Evolutionary conservation across 1,140 invertebrate genomes (phyloP).

Genomic region (Cydia pomonella): DNA sequence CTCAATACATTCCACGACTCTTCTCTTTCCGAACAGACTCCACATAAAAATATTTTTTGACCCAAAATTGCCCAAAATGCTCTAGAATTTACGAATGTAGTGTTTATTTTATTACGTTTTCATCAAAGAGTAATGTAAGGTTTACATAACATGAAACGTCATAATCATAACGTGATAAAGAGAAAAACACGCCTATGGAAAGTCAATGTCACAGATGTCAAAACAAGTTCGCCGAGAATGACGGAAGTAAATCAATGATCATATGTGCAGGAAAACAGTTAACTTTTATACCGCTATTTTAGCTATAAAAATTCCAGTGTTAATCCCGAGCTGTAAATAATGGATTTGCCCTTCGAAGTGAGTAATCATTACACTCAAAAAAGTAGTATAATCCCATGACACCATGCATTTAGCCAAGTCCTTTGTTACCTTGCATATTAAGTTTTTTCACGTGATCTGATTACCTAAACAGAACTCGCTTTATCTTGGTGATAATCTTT

Average conservation of each 20-base stretch:
- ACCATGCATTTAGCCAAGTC: conserved; percentile 37
- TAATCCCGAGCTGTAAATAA: conserved; percentile 33
- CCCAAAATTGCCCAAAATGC: too few species aligned
- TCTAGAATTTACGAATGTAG: too few species aligned
- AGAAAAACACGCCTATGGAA: conserved; percentile 24
- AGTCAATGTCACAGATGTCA: conserved; percentile 39
- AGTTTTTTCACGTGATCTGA: conserved; percentile 70
- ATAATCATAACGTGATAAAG: background rate
- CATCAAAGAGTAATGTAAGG: too few species aligned
- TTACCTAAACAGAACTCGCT: conserved; percentile 18
- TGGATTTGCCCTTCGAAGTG: conserved; percentile 70
- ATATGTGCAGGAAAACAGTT: conserved; percentile 26
- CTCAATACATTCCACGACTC: too few species aligned
- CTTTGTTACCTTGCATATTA: conserved; percentile 60
- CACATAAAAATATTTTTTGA: too few species aligned
- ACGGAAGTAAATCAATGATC: conserved; percentile 23
- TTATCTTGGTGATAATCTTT: conserved; percentile 4
- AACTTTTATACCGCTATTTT: conserved; percentile 10
- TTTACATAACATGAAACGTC: background rate
- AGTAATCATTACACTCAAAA: conserved; percentile 25
- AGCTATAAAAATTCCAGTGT: conserved; percentile 18
- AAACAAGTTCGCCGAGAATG: conserved; percentile 18
- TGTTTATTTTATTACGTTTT: too few species aligned
- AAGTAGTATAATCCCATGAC: background rate
- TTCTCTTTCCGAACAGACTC: too few species aligned